A percentile compares a stretch with the other conserved stretches of the same genome.
phyloP scores from a whole-genome alignment of 2,113 vertebrate species.

The Oceanodroma tethys region DNA sequence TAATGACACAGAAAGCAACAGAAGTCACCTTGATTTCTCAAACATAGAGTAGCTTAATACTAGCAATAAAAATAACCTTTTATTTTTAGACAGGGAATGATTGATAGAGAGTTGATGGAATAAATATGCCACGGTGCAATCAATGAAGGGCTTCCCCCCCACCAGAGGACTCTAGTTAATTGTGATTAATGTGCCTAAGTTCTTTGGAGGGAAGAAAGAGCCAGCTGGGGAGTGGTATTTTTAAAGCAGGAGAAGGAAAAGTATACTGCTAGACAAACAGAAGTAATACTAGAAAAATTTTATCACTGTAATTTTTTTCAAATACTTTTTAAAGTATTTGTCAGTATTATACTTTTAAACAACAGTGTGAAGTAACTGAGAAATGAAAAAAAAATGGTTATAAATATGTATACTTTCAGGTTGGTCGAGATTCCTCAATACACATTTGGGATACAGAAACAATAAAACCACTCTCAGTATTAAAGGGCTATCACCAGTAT shows the following conservation, averaged over 20 bases:
- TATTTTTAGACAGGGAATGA: slow-evolving; percentile 5
- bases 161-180: background rate
- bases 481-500: slow-evolving; percentile 94
- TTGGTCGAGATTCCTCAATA: slow-evolving; percentile 92
- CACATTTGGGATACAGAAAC: slow-evolving; percentile 97
- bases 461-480: slow-evolving; percentile 89
- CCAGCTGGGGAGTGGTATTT: background rate
- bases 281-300: background rate
- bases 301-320: background rate
- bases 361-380: background rate
- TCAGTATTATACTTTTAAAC: background rate
- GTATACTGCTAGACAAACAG: background rate
- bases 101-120: background rate
- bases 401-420: slow-evolving; percentile 72
- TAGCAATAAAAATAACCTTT: slow-evolving; percentile 1
- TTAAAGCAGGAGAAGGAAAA: background rate
- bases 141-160: background rate
- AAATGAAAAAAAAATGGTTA: background rate
- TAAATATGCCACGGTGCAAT: background rate
- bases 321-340: background rate
- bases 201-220: background rate
- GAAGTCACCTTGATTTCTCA: background rate
- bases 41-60: background rate
- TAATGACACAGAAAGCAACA: background rate
- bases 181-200: background rate